phyloP scores from a whole-genome alignment of 64 coral and sea anemone species.

The Cladopsammia gracilis region DNA sequence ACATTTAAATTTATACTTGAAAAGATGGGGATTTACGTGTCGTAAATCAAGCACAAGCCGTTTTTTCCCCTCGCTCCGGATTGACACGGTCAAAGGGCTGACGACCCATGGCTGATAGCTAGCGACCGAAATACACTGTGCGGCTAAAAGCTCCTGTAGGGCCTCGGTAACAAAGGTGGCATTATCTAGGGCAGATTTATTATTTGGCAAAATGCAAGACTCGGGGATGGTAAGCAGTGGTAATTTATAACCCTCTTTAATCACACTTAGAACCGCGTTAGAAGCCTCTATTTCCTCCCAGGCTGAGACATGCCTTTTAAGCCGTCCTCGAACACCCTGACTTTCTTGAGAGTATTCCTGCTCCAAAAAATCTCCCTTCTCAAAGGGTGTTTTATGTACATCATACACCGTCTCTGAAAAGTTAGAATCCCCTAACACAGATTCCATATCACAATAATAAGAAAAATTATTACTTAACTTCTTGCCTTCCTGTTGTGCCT shows the following conservation, averaged over 20 bases:
- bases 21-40: slow-evolving; percentile 56
- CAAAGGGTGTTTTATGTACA: neutral
- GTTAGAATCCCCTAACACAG: too few species aligned
- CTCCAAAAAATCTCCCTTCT: slow-evolving; percentile 41
- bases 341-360: neutral
- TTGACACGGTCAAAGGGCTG: slow-evolving; percentile 42
- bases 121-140: slow-evolving; percentile 1
- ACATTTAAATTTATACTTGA: slow-evolving; percentile 53
- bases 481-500: neutral
- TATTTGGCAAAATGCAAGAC: slow-evolving; percentile 24
- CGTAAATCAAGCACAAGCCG: slow-evolving; percentile 39
- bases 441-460: too few species aligned
- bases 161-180: neutral
- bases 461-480: neutral
- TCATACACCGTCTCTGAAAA: too few species aligned
- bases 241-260: slow-evolving; percentile 59
- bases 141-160: slow-evolving; percentile 20
- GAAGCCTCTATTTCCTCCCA: neutral
- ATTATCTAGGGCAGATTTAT: slow-evolving; percentile 39
- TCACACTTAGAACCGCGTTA: neutral
- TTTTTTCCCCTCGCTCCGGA: slow-evolving; percentile 28
- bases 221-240: slow-evolving; percentile 53
- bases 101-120: neutral
- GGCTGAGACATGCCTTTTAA: neutral
- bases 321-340: neutral